These are phyloP conservation scores for Apis florea DNA, from an alignment of 1,140 invertebrate species.

Conservation along the genomic window DNA sequence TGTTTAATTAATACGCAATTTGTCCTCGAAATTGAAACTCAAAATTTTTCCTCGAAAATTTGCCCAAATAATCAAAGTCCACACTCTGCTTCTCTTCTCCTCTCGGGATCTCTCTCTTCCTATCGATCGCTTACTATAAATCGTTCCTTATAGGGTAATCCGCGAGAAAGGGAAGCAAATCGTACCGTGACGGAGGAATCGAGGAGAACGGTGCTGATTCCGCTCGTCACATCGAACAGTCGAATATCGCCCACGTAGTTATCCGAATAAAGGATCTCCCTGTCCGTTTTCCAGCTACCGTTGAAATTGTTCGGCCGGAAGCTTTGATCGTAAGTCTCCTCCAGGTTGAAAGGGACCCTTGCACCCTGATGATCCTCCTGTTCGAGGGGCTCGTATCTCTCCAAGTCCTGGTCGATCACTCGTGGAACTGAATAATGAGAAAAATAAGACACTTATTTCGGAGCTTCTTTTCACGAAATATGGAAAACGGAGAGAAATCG, in stretches of 20 bases:
- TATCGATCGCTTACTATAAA: too few species aligned
- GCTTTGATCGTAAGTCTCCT: conserved; percentile 38
- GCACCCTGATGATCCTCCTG: background rate
- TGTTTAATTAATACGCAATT: conserved; percentile 34
- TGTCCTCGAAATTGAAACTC: background rate
- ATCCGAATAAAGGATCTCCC: conserved; percentile 66
- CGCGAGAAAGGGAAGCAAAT: too few species aligned
- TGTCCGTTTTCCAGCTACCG: conserved; percentile 73
- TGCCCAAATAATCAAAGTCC: too few species aligned
- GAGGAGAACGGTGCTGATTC: conserved; percentile 51
- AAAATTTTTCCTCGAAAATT: too few species aligned
- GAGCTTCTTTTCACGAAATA: too few species aligned
- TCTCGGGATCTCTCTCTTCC: too few species aligned
- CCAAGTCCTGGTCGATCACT: conserved; percentile 8
- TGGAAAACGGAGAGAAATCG: too few species aligned
- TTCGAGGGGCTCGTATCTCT: background rate
- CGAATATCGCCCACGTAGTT: conserved; percentile 50
- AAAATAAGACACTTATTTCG: too few species aligned
- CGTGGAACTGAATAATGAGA: conserved; percentile 16
- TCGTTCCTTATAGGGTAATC: too few species aligned
- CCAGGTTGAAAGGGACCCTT: conserved; percentile 36
- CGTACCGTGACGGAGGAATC: conserved; percentile 57
- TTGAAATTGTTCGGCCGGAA: conserved; percentile 69
- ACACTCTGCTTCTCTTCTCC: too few species aligned
- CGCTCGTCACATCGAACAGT: conserved; percentile 63